Evolutionary conservation across 2,888 invertebrate species (phyloP).

Genomic region (Hyposoter didymator): DNA sequence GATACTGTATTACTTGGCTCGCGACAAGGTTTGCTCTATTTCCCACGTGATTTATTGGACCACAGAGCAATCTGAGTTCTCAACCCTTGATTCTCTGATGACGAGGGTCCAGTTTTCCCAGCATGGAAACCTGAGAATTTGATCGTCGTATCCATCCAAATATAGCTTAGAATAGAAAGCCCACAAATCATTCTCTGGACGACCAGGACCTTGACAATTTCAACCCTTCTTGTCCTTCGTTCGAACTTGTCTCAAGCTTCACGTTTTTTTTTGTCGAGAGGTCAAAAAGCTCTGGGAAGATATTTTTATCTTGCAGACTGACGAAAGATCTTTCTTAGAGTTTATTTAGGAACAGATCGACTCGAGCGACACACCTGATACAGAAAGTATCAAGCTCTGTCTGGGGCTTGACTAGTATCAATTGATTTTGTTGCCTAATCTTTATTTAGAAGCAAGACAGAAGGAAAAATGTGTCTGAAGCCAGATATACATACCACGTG

Average conservation of each 20-base stretch:
- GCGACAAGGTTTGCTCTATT: not conserved
- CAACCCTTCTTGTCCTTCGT: not conserved
- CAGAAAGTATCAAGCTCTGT: not conserved
- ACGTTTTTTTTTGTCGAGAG: not conserved
- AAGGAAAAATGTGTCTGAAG: not conserved
- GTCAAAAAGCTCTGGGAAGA: not conserved
- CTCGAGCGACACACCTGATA: not conserved
- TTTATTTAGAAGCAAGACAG: not conserved
- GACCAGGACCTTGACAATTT: not conserved
- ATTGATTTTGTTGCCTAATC: not conserved
- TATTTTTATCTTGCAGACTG: not conserved
- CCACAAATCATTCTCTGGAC: conserved; percentile 4
- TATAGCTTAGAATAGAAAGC: not conserved
- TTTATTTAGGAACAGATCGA: not conserved
- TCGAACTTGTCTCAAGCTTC: not conserved
- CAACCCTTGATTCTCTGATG: conserved; percentile 19
- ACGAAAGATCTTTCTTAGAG: not conserved
- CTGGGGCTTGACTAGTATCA: not conserved
- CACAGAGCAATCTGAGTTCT: not conserved
- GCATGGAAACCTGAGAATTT: not conserved
- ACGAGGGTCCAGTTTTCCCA: conserved; percentile 17
- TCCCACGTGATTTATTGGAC: conserved; percentile 13
- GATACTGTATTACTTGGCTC: conserved; percentile 5
- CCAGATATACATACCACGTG: not conserved
- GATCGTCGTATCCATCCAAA: conserved; percentile 1